Base-by-base conservation (phyloP, 2,888 invertebrate genomes). In the Myathropa florea region DNA sequence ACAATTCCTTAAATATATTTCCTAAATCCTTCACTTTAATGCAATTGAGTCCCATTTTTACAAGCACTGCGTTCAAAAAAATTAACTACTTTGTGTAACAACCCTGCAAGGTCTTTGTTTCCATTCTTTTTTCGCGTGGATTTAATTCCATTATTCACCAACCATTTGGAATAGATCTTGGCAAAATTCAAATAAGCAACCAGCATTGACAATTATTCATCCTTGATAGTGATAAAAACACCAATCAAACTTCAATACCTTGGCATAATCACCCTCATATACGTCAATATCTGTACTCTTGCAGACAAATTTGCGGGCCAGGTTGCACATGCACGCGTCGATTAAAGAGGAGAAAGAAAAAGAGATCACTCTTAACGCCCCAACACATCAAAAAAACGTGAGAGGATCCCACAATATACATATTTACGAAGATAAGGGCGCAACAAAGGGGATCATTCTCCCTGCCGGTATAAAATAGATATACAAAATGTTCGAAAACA, bases 171-270 rank as follows among this genome's bases (percentile, higher is more conserved):
- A 33, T 33, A 33, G 12, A 33, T 12, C 33, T 12, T 33, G 33
- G n/a, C 6, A 46, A 46, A 18, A 18, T 18, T 18, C 4, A 46
- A 18, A 46, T 46, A 18, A 46, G 18, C 14, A 46, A 12, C 2
- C 18, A 39, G 14, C 30, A 73, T 55, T 59, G 26, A 12, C 55
- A 82, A 60, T 63, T 61, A 78, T 23, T 60, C 67, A 81, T 14
- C 71, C 77, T 39, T 78, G 64, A 39, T 59, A 28, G 77, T 65
- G 77, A 82, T 85, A 82, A 85, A 71, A 68, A 46, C 33, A 36
- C 24, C 85, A 81, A 63, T 81, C 57, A 67, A 24, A 63, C 53
- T 39, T 46, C 18, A 7, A 64, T 53, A 65, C 53, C 57, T 26
- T 61, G 14, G 9, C 9, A 7, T 10, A 33, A 63, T 63, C 30